Evolutionary conservation across 2,888 invertebrate species (phyloP).

Genomic region (Brenthis daphne): DNA sequence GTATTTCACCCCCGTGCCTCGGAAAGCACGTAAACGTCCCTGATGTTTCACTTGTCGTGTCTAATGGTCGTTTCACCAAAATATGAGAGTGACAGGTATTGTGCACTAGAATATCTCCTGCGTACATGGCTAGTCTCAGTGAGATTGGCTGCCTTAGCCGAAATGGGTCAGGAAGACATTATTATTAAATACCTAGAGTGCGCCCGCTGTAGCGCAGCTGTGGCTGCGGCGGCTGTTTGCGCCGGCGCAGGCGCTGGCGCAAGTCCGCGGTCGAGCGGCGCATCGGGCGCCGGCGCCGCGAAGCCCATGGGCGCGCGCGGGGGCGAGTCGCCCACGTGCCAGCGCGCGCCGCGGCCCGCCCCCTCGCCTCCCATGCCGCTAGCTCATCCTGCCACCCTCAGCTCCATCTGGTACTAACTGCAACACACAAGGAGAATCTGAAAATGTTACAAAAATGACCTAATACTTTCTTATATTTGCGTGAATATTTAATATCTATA

Average conservation of each 20-base stretch:
- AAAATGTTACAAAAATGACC: too few species aligned
- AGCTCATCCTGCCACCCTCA: conserved; percentile 75
- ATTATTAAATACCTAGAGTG: conserved; percentile 81
- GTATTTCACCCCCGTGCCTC: too few species aligned
- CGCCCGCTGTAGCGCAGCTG: conserved; percentile 85
- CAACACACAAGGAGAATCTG: conserved; percentile 46
- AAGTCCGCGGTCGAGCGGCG: conserved; percentile 80
- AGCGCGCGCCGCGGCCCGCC: conserved; percentile 85
- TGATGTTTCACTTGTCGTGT: too few species aligned
- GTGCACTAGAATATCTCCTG: too few species aligned
- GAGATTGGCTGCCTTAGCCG: not conserved
- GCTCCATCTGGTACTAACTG: conserved; percentile 49
- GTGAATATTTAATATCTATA: too few species aligned
- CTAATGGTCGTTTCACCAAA: too few species aligned
- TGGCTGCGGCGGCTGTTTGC: conserved; percentile 61
- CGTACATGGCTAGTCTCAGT: too few species aligned
- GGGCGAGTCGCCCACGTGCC: conserved; percentile 84
- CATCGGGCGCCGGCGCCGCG: conserved; percentile 82
- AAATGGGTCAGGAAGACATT: not conserved
- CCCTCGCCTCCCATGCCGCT: conserved; percentile 83
- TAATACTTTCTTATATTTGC: too few species aligned
- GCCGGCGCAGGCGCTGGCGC: conserved; percentile 75
- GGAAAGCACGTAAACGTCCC: too few species aligned
- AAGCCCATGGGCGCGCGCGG: conserved; percentile 81
- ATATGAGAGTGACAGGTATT: too few species aligned